phyloP scores from a whole-genome alignment of 2,797 vertebrate species.

The Sylvia borin region DNA sequence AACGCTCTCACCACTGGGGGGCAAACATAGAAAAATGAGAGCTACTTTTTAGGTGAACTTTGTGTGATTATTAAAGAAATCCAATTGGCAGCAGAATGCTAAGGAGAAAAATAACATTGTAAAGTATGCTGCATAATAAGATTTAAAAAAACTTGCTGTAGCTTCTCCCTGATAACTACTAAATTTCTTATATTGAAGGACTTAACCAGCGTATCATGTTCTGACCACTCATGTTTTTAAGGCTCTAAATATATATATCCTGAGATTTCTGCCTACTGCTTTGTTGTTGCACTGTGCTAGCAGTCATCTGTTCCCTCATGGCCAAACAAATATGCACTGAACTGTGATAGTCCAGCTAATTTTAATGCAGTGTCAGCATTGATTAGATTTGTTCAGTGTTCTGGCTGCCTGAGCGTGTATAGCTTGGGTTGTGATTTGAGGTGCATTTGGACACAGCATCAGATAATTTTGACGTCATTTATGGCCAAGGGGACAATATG shows the following conservation, averaged over 20 bases:
- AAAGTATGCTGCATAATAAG: not conserved
- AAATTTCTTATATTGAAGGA: not conserved
- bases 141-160: not conserved
- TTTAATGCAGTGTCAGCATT: not conserved
- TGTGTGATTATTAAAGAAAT: not conserved
- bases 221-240: not conserved
- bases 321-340: not conserved
- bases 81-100: not conserved
- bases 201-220: not conserved
- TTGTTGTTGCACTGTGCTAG: not conserved
- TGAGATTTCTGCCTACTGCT: not conserved
- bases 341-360: not conserved
- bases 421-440: not conserved
- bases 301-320: not conserved
- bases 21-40: not conserved
- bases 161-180: not conserved
- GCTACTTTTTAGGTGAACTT: not conserved
- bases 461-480: not conserved
- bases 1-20: accelerated
- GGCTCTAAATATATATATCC: not conserved
- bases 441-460: not conserved
- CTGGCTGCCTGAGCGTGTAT: not conserved
- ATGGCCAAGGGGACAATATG: not conserved
- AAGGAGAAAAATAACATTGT: not conserved
- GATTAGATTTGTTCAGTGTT: not conserved